A percentile compares a stretch with the other conserved stretches of the same genome.
Evolutionary conservation across 1,140 invertebrate genomes (phyloP).

Genomic region (Pogonomyrmex californicus): DNA sequence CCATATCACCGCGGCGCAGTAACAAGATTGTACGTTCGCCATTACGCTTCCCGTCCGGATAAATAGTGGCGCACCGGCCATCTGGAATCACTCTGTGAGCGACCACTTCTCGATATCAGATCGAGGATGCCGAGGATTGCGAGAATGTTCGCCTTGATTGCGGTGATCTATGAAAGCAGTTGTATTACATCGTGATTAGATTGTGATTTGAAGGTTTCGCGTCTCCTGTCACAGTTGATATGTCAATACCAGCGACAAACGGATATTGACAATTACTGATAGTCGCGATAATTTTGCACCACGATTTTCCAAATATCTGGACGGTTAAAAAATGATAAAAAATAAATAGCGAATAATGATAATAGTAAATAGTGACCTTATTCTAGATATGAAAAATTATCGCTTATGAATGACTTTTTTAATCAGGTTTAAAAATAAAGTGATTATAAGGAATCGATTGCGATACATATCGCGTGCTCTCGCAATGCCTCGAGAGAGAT

Average conservation of each 20-base stretch:
- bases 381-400: background rate
- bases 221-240: background rate
- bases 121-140: background rate
- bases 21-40: conserved; percentile 64
- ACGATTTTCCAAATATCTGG: background rate
- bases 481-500: conserved; percentile 1
- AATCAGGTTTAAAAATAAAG: too few relatives aligned
- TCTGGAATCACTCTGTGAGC: conserved; percentile 26
- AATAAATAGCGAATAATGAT: background rate
- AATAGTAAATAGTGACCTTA: background rate
- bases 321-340: background rate
- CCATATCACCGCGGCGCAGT: conserved; percentile 61
- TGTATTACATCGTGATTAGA: background rate
- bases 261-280: background rate
- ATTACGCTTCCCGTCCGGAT: conserved; percentile 61
- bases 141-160: conserved; percentile 30
- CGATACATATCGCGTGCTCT: conserved; percentile 4
- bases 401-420: background rate
- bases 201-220: background rate
- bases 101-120: conserved; percentile 31
- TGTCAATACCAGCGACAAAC: background rate
- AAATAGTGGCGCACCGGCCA: conserved; percentile 44
- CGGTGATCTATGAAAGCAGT: conserved; percentile 12
- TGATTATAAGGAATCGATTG: background rate
- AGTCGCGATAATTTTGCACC: background rate